Evolutionary conservation across 2,113 vertebrate species (phyloP), one percentile per base, ranked within the genome.

Genomic region (Procavia capensis): DNA sequence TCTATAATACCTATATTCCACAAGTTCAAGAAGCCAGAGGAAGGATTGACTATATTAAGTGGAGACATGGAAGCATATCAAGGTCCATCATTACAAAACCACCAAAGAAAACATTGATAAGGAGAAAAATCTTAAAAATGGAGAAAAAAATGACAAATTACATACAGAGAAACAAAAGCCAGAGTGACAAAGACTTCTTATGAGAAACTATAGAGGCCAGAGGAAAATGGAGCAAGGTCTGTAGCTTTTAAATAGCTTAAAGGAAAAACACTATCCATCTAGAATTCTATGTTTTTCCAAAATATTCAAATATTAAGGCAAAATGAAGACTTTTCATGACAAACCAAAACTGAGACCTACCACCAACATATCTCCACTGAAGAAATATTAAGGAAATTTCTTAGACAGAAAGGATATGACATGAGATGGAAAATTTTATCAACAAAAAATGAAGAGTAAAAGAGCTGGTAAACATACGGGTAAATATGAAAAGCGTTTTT

Each of bases 121-220:
- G 85, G 34, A 85, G 61, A 94, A 83, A 54, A 85, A 43, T 88
- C 83, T 80, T 88, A 88, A 61, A 95, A 93, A 27, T 24, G 57
- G 31, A 54, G 81, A 57, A 86, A 36, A 17, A 41, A 92, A 84
- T 36, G 41, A 76, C 16, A 76, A 63, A 81, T n/a, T n/a, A 45
- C 0, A 8, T 79, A 22, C n/a, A 85, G 24, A 76, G 24, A 22
- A 50, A 88, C 45, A 75, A 74, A 79, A n/a, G 4, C 24, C n/a
- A 86, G 57, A 75, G 29, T 59, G 31, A 80, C 31, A 31, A 70
- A 84, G 63, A 90, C 24, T 95, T 68, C 63, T 81, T 75, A 31
- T 24, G 39, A 74, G 64, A 17, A 72, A 45, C 39, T 59, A 6
- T 19, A 74, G 61, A 90, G 83, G 25, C 16, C 85, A 90, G 22